phyloP scores from a whole-genome alignment of 2,113 vertebrate species.

The Boleophthalmus pectinirostris region DNA sequence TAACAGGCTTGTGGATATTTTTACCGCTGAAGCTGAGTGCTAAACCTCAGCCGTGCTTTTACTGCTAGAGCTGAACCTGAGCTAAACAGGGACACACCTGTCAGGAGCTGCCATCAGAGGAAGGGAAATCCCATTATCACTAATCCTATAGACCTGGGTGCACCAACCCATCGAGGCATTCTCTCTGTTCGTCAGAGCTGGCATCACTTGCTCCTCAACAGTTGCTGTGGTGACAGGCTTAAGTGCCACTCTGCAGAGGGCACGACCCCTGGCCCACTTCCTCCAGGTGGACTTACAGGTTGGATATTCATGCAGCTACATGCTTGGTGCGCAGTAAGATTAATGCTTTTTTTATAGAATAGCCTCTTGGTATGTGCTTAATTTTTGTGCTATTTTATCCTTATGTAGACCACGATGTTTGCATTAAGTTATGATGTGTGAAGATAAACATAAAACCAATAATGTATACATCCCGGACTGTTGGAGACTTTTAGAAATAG shows the following conservation, averaged over 20 bases:
- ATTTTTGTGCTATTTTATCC: background rate
- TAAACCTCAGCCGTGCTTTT: conserved; percentile 43
- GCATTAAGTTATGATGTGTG: no score
- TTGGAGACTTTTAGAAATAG: background rate
- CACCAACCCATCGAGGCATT: conserved; percentile 22
- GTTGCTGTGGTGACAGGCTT: conserved; percentile 33
- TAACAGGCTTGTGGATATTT: conserved; percentile 14
- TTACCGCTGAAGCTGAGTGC: conserved; percentile 9
- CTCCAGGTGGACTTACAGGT: conserved; percentile 37
- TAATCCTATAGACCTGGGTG: conserved; percentile 61
- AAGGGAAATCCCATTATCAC: conserved; percentile 70
- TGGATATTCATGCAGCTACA: conserved; percentile 64
- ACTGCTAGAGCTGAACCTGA: conserved; percentile 47
- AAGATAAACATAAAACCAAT: no score
- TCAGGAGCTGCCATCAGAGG: conserved; percentile 55
- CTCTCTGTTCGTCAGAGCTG: conserved; percentile 20
- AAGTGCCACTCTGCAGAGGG: conserved; percentile 43
- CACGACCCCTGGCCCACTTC: conserved; percentile 54
- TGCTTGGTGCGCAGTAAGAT: conserved; percentile 62
- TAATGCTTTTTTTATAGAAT: background rate
- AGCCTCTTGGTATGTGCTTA: background rate
- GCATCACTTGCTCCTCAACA: conserved; percentile 25
- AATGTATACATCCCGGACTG: no score
- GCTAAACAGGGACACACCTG: conserved; percentile 66
- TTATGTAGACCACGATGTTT: no score